These are phyloP conservation scores for Ramphastos sulfuratus DNA, from an alignment of 2,113 vertebrate species.

Conservation along the genomic window DNA sequence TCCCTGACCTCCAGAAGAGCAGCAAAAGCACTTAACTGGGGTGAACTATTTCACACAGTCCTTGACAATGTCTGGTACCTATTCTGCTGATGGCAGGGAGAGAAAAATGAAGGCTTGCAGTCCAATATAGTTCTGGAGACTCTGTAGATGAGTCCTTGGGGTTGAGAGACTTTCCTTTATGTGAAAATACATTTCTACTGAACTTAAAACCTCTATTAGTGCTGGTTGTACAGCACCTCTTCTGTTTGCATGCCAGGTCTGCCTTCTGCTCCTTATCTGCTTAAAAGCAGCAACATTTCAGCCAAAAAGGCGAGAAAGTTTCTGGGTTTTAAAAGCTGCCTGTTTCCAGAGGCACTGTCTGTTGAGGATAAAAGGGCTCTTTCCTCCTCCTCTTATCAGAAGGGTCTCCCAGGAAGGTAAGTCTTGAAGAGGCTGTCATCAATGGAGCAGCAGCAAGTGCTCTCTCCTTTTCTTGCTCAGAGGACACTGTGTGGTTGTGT, in stretches of 20 bases:
- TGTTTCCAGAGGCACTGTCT: background rate
- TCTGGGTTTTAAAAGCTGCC: background rate
- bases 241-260: fast-evolving
- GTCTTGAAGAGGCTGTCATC: background rate
- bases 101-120: background rate
- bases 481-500: background rate
- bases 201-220: background rate
- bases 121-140: fast-evolving
- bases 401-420: fast-evolving
- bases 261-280: background rate
- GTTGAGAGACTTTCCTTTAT: background rate
- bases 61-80: background rate
- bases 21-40: background rate
- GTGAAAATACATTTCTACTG: background rate
- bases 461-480: background rate
- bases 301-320: background rate
- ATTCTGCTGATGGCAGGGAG: background rate
- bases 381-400: background rate
- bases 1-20: background rate
- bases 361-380: background rate
- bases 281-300: background rate
- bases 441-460: background rate
- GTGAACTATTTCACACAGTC: background rate
- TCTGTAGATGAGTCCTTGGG: background rate
- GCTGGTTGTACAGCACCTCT: background rate